These are phyloP conservation scores for Troilus luridus DNA, from an alignment of 2,888 invertebrate genomes.

Conservation along the genomic window DNA sequence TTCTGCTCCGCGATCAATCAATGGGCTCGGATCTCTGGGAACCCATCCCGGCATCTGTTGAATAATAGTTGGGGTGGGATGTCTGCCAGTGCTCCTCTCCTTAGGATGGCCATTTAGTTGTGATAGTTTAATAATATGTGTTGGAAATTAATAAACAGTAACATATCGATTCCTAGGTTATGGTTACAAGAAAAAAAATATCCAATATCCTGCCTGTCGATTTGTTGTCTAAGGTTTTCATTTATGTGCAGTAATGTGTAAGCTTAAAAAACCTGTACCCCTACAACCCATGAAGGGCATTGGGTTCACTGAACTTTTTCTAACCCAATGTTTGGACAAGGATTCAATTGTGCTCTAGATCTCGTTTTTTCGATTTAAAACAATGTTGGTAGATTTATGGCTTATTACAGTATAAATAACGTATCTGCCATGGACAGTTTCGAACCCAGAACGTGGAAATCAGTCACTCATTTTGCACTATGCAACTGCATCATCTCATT, in stretches of 20 bases:
- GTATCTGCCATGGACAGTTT: too few species aligned
- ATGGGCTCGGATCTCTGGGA: conserved; percentile 16
- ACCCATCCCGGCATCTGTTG: conserved; percentile 4
- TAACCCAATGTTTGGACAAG: too few species aligned
- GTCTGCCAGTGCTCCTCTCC: neutral
- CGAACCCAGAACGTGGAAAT: too few species aligned
- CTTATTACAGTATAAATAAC: too few species aligned
- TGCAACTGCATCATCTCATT: too few species aligned
- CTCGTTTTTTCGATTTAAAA: too few species aligned
- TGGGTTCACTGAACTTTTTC: too few species aligned
- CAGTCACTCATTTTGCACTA: too few species aligned
- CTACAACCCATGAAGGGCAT: too few species aligned
- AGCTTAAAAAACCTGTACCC: too few species aligned
- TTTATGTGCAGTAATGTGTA: neutral
- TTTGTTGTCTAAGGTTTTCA: neutral
- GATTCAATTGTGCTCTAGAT: too few species aligned
- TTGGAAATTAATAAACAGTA: neutral
- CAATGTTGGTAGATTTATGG: too few species aligned
- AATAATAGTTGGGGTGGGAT: conserved; percentile 17
- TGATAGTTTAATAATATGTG: conserved; percentile 34
- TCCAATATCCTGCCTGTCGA: neutral
- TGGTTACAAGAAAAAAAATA: neutral
- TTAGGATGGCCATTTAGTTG: neutral
- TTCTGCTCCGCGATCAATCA: conserved; percentile 44
- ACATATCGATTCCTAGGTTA: conserved; percentile 8